Base-by-base conservation (phyloP, 2,797 vertebrate genomes). In the Acestrorhynchus altus region DNA sequence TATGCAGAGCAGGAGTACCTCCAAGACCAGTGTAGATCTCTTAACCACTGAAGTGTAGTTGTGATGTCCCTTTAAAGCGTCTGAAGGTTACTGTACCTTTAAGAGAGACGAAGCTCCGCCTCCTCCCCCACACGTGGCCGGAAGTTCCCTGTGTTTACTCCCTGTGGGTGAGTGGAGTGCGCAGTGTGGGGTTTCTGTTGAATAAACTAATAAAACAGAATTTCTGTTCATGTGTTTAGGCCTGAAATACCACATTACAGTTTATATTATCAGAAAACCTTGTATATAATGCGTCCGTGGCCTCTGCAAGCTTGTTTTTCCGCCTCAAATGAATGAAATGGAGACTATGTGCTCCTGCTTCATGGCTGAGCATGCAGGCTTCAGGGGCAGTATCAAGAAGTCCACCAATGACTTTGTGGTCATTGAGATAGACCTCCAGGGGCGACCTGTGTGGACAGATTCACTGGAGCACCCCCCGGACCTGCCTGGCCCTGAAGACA, bases 371-470 rank as follows among this genome's bases (percentile, higher is more conserved):
- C 96, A 97, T 49, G 59, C 85, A 35, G 97, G 98, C 56, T 98
- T 98, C 84, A 60, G 80, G 2, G 96, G 97, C 18, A 95, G 87
- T 6, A 94, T 98, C 84, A 98, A 98, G 92, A 94, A 88, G 81
- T 92, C 87, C 0, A 92, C 94, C 44, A 83, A 83, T 77, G 97
- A 99, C 90, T 99, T 99, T 85, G 83, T 96, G 7, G 96, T 98
- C 83, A 95, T 87, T 1, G 97, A 98, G 83, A 95, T 98, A 13
- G 91, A 96, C 88, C 67, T 84, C 0, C 60, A 79, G 0, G 89
- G 93, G 0, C 89, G 82, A 3, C 69, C 83, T 1, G 92, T 93
- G 18, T 89, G 86, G 1, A 28, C 47, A 2, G 18, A 35, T n/a
- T 10, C 26, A 60, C 40, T 7, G 0, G 28, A 59, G 8, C 65